Evolutionary conservation across 1,140 invertebrate species (phyloP), one percentile per base, ranked within the genome.

Genomic region (Ceratina calcarata): DNA sequence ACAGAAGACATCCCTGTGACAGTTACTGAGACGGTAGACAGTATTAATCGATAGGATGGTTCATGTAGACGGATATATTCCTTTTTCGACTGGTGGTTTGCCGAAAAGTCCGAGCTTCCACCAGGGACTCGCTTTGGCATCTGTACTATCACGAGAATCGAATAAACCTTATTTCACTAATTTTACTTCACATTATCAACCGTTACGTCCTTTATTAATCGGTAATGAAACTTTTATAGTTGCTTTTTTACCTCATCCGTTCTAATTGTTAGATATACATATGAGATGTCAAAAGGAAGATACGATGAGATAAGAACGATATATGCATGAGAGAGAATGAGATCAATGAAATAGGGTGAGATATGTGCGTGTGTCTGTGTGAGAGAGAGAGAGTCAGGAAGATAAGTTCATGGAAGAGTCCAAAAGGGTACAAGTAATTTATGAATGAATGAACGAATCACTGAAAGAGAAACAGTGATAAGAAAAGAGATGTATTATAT

Each of bases 101-200:
- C 96, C 96, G 68, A 97, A 97, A 91, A 97, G 96, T 83, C 96
- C 96, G 53, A 97, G 96, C 88, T 97, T 97, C 91, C 96, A 97
- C 89, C 96, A 96, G 90, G 96, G 96, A 49, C 93, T 97, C 76
- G 96, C 97, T 89, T 94, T 96, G 84, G 95, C 96, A 85, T 96
- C 96, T 60, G 89, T 88, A 53, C 82, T 87, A 53, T 84, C 87
- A 15, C 89, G 91, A 67, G 90, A 91, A 32, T 81, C 85, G 49
- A 89, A 84, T 81, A 91, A 91, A 85, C 82, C 84, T 67, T 90
- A 86, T 67, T 77, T 86, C 20, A 68, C 66, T 68, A 79, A 89
- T 13, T 89, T 91, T 68, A 89, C 89, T 32, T 83, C 91, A 32
- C 89, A 91, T 73, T 93, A 93, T 84, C 92, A 93, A 80, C 91